Percentiles rank a stretch among this genome's conserved stretches.
Conservation (phyloP, 2,888 invertebrate species). For the Falcaria lacertinaria region DNA sequence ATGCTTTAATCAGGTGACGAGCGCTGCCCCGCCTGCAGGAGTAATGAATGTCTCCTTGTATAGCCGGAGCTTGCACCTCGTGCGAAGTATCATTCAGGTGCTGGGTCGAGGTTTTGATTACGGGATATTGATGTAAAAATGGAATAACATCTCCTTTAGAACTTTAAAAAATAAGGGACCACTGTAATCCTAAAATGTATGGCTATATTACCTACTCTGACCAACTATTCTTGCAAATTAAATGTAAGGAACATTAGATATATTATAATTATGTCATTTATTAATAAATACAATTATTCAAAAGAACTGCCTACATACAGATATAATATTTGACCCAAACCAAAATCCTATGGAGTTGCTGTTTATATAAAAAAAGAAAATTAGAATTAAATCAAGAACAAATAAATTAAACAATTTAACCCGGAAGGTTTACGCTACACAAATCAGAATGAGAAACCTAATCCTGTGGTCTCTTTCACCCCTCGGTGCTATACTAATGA, state of each 20-base stretch:
- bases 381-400: not conserved
- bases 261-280: too few species aligned
- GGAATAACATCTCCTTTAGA: too few species aligned
- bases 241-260: too few species aligned
- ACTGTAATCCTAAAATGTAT: too few species aligned
- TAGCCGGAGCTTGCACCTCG: slow-evolving; percentile 26
- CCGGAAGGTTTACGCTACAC: slow-evolving; percentile 19
- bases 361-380: too few species aligned
- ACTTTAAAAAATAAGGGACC: too few species aligned
- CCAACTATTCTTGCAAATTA: too few species aligned
- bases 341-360: too few species aligned
- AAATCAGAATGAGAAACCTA: slow-evolving; percentile 11
- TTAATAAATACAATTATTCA: too few species aligned
- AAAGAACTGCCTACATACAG: too few species aligned
- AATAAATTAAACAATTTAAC: slow-evolving; percentile 15
- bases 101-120: slow-evolving; percentile 10
- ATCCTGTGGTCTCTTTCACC: slow-evolving; percentile 13
- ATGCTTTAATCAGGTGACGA: slow-evolving; percentile 67
- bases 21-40: slow-evolving; percentile 45
- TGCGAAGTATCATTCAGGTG: slow-evolving; percentile 8
- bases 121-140: slow-evolving; percentile 4
- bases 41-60: slow-evolving; percentile 62
- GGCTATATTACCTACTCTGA: too few species aligned
- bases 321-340: too few species aligned
- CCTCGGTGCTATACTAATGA: slow-evolving; percentile 37